Base-by-base conservation (phyloP, 2,113 vertebrate species). In the Lagenorhynchus albirostris region DNA sequence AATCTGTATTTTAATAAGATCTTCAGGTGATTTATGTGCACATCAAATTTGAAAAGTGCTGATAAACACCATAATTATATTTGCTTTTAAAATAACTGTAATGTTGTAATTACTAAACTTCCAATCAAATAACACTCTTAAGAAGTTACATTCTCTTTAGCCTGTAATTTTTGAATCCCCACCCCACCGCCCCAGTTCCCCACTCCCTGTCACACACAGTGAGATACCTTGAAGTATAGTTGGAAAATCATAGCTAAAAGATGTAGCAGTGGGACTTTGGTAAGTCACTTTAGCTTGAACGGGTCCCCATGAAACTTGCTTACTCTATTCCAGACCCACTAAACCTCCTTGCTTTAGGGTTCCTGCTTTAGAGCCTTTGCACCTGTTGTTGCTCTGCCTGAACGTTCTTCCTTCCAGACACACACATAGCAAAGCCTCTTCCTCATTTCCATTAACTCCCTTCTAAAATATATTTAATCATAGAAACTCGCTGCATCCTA, bases 41-140 rank as follows among this genome's bases (percentile, higher is more conserved):
- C 58, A 95, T 96, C 31, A 79, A 92, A 76, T 77, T 82, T 92
- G 14, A 83, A 94, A 96, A 95, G 36, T 63, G 36, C 33, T 89
- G 38, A 79, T 86, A 88, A 81, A 73, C 12, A 44, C 6, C 20
- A 50, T 82, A 94, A 74, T 90, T 83, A 83, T 92, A 87, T 84
- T 90, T 92, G 13, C 9, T 58, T 85, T 96, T 60, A 76, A 96
- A 85, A 36, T 33, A 91, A 62, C 33, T 63, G 14, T 53, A 65
- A 71, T 80, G 0, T 65, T 85, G 7, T 74, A 55, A 89, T 95
- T 58, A 79, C 47, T 90, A 92, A 95, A 73, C 18, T 77, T 44
- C 3, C 26, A 88, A 9, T 91, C 20, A 95, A 62, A 55, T 82
- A 85, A 53, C 0, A 21, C 4, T 81, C 7, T 80, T 80, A 79